These are phyloP conservation scores for Sitodiplosis mosellana DNA, from an alignment of 1,140 invertebrate genomes.

Conservation along the genomic window DNA sequence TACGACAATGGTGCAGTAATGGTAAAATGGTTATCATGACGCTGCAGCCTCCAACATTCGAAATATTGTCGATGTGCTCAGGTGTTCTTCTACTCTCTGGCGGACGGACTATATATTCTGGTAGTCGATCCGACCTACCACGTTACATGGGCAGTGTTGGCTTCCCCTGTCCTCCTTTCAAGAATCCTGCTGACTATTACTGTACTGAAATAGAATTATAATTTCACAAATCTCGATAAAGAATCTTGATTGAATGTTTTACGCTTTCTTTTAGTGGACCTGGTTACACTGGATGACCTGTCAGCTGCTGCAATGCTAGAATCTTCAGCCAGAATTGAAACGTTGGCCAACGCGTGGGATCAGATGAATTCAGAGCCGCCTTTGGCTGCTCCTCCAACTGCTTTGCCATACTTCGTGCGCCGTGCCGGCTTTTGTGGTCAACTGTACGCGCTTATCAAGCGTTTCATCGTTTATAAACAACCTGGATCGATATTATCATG, in stretches of 20 bases:
- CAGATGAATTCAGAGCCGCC: conserved; percentile 25
- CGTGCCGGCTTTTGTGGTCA: conserved; percentile 28
- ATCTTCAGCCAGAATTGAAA: conserved; percentile 80
- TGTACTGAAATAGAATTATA: conserved; percentile 36
- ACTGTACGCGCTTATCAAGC: conserved; percentile 17
- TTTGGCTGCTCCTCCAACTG: conserved; percentile 20
- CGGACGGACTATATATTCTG: conserved; percentile 78
- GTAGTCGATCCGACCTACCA: conserved; percentile 70
- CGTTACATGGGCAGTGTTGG: conserved; percentile 85
- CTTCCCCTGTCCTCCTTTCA: conserved; percentile 87
- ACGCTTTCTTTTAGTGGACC: conserved; percentile 47
- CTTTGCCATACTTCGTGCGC: conserved; percentile 19
- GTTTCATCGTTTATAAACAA: conserved; percentile 56
- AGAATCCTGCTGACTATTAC: conserved; percentile 93
- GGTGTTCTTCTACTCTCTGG: conserved; percentile 68
- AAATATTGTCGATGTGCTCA: conserved; percentile 88
- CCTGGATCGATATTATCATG: conserved; percentile 67
- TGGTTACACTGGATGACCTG: conserved; percentile 82
- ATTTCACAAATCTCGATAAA: neutral
- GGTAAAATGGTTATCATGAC: conserved; percentile 79
- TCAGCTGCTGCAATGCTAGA: conserved; percentile 86
- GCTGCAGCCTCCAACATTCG: conserved; percentile 82
- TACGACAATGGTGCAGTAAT: conserved; percentile 78
- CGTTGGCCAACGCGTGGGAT: conserved; percentile 54
- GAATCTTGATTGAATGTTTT: neutral